Evolutionary conservation across 2,113 vertebrate genomes (phyloP).

Genomic region (Hepsetus odoe): DNA sequence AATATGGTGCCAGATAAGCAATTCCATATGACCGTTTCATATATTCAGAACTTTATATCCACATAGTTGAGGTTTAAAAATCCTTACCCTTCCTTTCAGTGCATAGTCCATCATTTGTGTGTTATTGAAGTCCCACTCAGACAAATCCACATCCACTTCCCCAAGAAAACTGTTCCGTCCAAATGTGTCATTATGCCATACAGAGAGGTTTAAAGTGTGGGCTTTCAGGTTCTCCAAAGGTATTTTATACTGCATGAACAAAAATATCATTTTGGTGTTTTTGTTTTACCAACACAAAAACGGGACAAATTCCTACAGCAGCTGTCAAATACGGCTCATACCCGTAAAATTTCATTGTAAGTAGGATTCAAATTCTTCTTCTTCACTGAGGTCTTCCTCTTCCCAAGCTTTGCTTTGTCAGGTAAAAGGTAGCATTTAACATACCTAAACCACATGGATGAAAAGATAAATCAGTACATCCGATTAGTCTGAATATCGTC

Average conservation of each 20-base stretch:
- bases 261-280: neutral
- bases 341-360: slow-evolving; percentile 90
- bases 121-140: slow-evolving; percentile 86
- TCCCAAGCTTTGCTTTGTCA: slow-evolving; percentile 89
- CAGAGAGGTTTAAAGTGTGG: slow-evolving; percentile 85
- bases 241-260: slow-evolving; percentile 83
- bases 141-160: slow-evolving; percentile 87
- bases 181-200: slow-evolving; percentile 93
- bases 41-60: too few relatives aligned
- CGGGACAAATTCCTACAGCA: neutral
- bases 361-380: slow-evolving; percentile 91
- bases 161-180: slow-evolving; percentile 92
- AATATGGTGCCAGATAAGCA: too few relatives aligned
- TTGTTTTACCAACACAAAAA: neutral
- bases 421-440: slow-evolving; percentile 92
- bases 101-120: slow-evolving; percentile 85
- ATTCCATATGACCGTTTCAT: too few relatives aligned
- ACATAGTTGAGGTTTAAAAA: neutral
- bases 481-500: neutral
- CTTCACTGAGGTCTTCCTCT: slow-evolving; percentile 90
- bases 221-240: slow-evolving; percentile 75
- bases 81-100: slow-evolving; percentile 83
- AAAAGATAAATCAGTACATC: slow-evolving; percentile 11
- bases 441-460: slow-evolving; percentile 76
- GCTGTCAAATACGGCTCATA: slow-evolving; percentile 55